Evolutionary conservation across 2,888 invertebrate genomes (phyloP), one percentile per base, ranked within the genome.

Genomic region (Drosophila monieri): DNA sequence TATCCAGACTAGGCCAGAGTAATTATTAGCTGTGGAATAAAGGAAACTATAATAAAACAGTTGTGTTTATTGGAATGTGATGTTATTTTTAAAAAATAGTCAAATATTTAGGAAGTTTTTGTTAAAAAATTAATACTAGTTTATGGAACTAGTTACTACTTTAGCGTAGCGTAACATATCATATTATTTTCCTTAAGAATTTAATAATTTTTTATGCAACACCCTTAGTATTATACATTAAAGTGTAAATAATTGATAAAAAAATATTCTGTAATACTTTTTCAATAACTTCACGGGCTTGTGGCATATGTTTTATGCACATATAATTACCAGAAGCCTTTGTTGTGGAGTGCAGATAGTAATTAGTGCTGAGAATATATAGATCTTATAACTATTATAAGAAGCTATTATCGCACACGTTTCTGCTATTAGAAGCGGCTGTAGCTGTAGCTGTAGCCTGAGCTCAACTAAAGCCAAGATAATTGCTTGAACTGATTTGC

Each of bases 401-500:
- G 12, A 35, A 25, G 53, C 43, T 43, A 61, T 69, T 71, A 71
- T 46, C 21, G 62, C 39, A 61, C 69, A 69, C 69, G 72, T 71
- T 69, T 69, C 41, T 37, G 39, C 53, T 71, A 64, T 70, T 64
- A 72, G 52, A 66, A 61, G 10, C 25, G 10, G 56, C 61, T 74
- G 27, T 27, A 9, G 8, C 9, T 8, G 6, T 25, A 25, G 21
- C 21, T 21, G 44, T 35, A 60, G 25, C n/a, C n/a, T n/a, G n/a
- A n/a, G n/a, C 43, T 59, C 46, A 49, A 58, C 57, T 51, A 32
- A 41, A 18, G 35, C 12, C 39, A 6, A 51, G 35, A 67, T 77
- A 77, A 86, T 84, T 61, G 67, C 53, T 61, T 58, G 51, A 52
- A 44, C 59, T 53, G 74, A 77, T 74, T 57, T 72, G 48, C 56